A percentile compares a stretch with the other conserved stretches of the same genome.
Conservation (phyloP, 1,140 invertebrate genomes). For the Drosophila persimilis region DNA sequence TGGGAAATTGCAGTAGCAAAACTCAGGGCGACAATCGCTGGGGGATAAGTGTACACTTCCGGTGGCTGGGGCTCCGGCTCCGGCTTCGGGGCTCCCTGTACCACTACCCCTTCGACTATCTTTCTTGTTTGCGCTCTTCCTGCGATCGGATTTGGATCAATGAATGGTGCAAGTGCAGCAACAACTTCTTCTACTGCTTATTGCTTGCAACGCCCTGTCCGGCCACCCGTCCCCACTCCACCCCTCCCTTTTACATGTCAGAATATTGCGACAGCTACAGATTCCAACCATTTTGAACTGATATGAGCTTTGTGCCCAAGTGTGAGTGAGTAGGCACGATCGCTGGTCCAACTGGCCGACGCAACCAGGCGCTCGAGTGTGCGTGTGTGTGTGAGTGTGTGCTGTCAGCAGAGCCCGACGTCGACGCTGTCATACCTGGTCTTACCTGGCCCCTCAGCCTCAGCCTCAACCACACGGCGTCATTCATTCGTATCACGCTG, state of each 20-base stretch:
- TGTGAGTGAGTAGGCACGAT: constrained; percentile 28
- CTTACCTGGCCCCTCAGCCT: constrained; percentile 41
- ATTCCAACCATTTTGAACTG: constrained; percentile 80
- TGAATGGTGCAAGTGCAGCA: constrained; percentile 19
- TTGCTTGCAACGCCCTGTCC: constrained; percentile 47
- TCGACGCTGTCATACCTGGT: constrained; percentile 66
- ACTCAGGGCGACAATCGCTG: constrained; percentile 56
- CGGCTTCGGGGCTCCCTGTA: too few relatives aligned
- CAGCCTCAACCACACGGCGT: constrained; percentile 21
- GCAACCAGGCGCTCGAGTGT: constrained; percentile 32
- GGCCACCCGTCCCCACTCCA: constrained; percentile 16
- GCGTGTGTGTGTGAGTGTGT: constrained; percentile 17
- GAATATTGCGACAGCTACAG: constrained; percentile 74
- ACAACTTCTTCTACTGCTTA: constrained; percentile 21
- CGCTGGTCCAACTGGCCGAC: constrained; percentile 61
- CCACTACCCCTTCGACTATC: constrained; percentile 23
- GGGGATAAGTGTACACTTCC: constrained; percentile 75
- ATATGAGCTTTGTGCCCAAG: constrained; percentile 36
- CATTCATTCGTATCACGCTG: constrained; percentile 76
- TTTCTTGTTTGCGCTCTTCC: constrained; percentile 42
- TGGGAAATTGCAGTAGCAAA: constrained; percentile 64
- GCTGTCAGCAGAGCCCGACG: constrained; percentile 38
- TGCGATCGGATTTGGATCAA: constrained; percentile 35
- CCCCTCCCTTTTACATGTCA: constrained; percentile 28
- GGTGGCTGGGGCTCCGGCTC: constrained; percentile 35